Conservation (phyloP, 2,113 vertebrate species). For the Thunnus maccoyii region DNA sequence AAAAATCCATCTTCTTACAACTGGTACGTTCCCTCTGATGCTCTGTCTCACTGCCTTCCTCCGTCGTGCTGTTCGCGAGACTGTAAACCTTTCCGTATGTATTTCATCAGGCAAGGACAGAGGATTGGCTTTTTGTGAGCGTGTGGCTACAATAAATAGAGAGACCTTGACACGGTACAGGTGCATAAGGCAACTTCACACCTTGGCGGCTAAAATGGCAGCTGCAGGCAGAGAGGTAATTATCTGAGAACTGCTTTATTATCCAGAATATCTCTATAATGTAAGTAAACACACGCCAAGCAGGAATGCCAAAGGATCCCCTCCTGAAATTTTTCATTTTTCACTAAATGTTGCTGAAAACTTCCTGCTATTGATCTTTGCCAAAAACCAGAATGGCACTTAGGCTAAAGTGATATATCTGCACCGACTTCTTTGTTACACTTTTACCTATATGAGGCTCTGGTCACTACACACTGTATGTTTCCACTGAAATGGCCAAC, state of each 20-base stretch:
- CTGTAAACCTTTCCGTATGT: not conserved
- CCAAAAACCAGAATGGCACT: too few relatives aligned
- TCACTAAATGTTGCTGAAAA: too few relatives aligned
- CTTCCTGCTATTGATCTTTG: too few relatives aligned
- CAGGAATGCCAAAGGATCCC: too few relatives aligned
- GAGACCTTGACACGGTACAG: conserved; percentile 27
- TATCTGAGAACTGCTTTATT: conserved; percentile 22
- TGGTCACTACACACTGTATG: too few relatives aligned
- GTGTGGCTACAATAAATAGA: conserved; percentile 7
- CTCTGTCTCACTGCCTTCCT: conserved; percentile 24
- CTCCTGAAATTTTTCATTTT: too few relatives aligned
- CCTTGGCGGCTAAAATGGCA: conserved; percentile 14
- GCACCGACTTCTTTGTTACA: too few relatives aligned
- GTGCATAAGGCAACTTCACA: conserved; percentile 13
- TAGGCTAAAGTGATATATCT: too few relatives aligned
- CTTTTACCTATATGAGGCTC: too few relatives aligned
- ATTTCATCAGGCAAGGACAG: conserved; percentile 15
- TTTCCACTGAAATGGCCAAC: too few relatives aligned
- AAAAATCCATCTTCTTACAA: conserved; percentile 73
- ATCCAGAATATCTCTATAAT: conserved; percentile 24
- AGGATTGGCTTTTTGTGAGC: conserved; percentile 15
- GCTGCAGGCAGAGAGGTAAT: conserved; percentile 18
- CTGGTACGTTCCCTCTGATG: conserved; percentile 40
- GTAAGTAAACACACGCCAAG: conserved; percentile 22
- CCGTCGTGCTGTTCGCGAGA: not conserved